A percentile compares a stretch with the other conserved stretches of the same genome.
These are phyloP conservation scores for Tanytarsus gracilentus DNA, from an alignment of 2,888 invertebrate species.

Conservation along the genomic window DNA sequence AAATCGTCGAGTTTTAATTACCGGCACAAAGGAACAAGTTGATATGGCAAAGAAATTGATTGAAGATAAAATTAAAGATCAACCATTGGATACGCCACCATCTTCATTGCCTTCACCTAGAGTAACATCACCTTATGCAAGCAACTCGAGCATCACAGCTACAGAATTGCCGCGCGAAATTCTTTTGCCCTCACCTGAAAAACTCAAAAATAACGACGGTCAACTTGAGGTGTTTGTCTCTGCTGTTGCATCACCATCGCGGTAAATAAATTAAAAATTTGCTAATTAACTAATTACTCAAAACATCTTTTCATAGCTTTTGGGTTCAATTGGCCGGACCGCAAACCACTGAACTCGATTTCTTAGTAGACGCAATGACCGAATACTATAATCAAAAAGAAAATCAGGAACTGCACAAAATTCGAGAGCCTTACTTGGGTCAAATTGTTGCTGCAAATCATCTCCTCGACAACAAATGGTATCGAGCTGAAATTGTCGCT, in stretches of 20 bases:
- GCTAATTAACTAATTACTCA: background rate
- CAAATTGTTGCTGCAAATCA: conserved; percentile 80
- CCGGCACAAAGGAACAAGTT: conserved; percentile 68
- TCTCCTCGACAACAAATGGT: conserved; percentile 71
- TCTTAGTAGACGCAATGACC: conserved; percentile 73
- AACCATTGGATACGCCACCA: conserved; percentile 33
- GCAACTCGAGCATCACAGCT: conserved; percentile 38
- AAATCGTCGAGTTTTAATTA: conserved; percentile 42
- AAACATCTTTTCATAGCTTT: conserved; percentile 45
- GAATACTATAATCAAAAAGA: conserved; percentile 61
- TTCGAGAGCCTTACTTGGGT: conserved; percentile 53
- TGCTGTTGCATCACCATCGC: conserved; percentile 66
- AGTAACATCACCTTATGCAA: conserved; percentile 32
- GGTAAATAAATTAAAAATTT: conserved; percentile 32
- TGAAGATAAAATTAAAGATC: conserved; percentile 48
- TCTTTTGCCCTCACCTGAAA: conserved; percentile 37
- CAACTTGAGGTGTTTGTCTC: conserved; percentile 79
- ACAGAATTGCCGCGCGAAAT: conserved; percentile 38
- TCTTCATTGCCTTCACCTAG: conserved; percentile 47
- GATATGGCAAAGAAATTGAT: conserved; percentile 61
- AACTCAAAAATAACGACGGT: conserved; percentile 44
- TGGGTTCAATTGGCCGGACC: conserved; percentile 80
- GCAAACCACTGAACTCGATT: conserved; percentile 65
- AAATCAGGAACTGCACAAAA: conserved; percentile 53
- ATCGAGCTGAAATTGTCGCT: conserved; percentile 51